Evolutionary conservation across 1,140 invertebrate genomes (phyloP).

Genomic region (Andrena cerasifolii): DNA sequence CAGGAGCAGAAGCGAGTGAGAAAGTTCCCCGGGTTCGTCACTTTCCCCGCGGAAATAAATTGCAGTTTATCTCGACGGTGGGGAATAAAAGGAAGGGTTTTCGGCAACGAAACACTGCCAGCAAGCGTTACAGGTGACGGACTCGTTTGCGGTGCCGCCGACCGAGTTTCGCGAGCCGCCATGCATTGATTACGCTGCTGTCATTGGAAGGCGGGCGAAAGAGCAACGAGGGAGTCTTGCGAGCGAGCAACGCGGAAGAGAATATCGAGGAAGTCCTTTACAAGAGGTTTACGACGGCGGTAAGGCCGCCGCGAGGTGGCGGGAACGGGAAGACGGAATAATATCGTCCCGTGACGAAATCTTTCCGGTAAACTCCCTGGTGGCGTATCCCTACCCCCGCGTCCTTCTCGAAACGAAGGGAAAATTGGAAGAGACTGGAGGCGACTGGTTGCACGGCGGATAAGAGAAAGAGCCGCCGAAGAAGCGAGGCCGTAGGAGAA

Average conservation of each 20-base stretch:
- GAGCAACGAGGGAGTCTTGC: background rate
- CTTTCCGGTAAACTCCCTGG: constrained; percentile 64
- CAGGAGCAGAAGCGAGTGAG: background rate
- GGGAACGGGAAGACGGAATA: constrained; percentile 59
- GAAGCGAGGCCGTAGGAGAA: constrained; percentile 13
- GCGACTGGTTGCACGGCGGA: constrained; percentile 53
- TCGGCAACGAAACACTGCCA: background rate
- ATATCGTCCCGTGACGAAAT: constrained; percentile 70
- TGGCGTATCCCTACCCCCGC: constrained; percentile 59
- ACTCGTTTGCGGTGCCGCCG: constrained; percentile 23
- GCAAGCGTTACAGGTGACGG: constrained; percentile 21
- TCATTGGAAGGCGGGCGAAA: constrained; percentile 43
- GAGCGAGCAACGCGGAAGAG: constrained; percentile 2
- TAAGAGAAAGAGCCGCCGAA: constrained; percentile 28
- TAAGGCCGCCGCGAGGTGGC: background rate
- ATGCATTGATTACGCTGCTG: constrained; percentile 55
- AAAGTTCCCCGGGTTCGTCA: constrained; percentile 1
- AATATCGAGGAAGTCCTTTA: constrained; percentile 43
- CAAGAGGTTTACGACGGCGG: background rate
- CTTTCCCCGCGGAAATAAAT: background rate
- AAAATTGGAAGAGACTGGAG: constrained; percentile 73
- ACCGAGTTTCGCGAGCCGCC: constrained; percentile 15
- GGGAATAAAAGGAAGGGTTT: background rate
- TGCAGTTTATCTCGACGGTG: constrained; percentile 12
- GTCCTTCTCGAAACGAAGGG: constrained; percentile 69